Evolutionary conservation across 2,888 invertebrate genomes (phyloP).

Genomic region (Hypomecis atomaria): DNA sequence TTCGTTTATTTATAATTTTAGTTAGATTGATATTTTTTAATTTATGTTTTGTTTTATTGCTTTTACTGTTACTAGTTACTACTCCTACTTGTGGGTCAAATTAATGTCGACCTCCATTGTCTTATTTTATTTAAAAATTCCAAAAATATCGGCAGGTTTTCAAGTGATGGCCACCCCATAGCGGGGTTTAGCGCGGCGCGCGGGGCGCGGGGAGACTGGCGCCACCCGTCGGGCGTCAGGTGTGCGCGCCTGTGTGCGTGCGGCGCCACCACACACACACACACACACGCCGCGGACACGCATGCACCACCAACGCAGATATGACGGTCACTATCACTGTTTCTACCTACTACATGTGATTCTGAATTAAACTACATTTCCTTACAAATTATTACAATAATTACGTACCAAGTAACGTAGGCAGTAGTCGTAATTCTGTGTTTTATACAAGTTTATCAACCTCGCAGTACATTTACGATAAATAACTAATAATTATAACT

Average conservation of each 20-base stretch:
- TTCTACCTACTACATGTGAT: constrained; percentile 31
- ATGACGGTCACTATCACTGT: constrained; percentile 31
- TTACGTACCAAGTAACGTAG: constrained; percentile 11
- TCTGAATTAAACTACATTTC: constrained; percentile 20
- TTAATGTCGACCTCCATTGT: too few relatives aligned
- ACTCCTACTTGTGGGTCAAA: too few relatives aligned
- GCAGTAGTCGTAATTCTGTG: constrained; percentile 3
- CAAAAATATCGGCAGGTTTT: constrained; percentile 41
- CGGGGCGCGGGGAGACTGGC: constrained; percentile 61
- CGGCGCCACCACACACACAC: constrained; percentile 66
- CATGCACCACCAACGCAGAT: constrained; percentile 47
- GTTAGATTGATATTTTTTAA: too few relatives aligned
- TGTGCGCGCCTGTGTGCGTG: constrained; percentile 80
- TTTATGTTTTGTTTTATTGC: too few relatives aligned
- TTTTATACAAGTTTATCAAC: constrained; percentile 7
- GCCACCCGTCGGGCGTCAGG: constrained; percentile 81
- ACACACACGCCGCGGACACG: constrained; percentile 40
- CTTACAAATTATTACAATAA: constrained; percentile 12
- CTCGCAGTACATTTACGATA: neutral
- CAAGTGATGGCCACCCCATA: constrained; percentile 50
- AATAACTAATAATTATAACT: constrained; percentile 1
- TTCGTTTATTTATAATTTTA: too few relatives aligned
- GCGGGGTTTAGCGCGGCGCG: constrained; percentile 45
- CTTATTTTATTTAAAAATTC: constrained; percentile 16
- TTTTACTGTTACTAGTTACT: too few relatives aligned